phyloP scores from a whole-genome alignment of 2,888 invertebrate species.

The Yponomeuta plumbellus region DNA sequence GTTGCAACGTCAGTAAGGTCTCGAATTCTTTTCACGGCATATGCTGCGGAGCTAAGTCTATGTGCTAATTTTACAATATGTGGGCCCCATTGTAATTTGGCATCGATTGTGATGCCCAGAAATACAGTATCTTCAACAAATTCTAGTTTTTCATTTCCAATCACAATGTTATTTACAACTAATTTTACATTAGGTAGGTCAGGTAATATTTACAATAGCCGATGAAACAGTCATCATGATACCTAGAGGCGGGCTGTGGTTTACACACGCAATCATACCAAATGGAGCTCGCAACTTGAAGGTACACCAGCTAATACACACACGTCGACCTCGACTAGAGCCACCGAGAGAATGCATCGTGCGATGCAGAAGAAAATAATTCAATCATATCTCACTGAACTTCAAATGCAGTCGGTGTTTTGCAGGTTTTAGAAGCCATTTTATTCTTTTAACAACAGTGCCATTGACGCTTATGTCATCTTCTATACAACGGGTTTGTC shows the following conservation, averaged over 20 bases:
- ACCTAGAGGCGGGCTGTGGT: conserved; percentile 51
- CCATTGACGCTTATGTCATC: not conserved
- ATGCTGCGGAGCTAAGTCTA: no score
- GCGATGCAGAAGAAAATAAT: conserved; percentile 47
- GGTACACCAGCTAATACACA: conserved; percentile 53
- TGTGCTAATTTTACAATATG: no score
- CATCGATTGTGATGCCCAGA: no score
- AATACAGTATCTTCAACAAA: no score
- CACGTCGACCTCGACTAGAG: conserved; percentile 52
- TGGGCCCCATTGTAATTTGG: no score
- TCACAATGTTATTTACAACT: no score
- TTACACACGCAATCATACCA: conserved; percentile 62
- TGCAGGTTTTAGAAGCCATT: not conserved
- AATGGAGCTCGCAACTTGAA: conserved; percentile 58
- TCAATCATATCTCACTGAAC: conserved; percentile 34
- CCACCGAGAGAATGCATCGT: conserved; percentile 36
- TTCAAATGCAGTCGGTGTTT: not conserved
- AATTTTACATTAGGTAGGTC: no score
- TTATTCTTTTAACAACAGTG: not conserved
- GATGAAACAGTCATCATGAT: conserved; percentile 27
- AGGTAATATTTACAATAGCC: not conserved
- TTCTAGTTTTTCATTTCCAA: no score
- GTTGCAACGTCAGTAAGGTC: no score
- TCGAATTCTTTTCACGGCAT: no score
- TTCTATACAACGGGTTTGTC: not conserved